Evolutionary conservation across 2,888 invertebrate genomes (phyloP), one percentile per base, ranked within the genome.

Genomic region (Salpingus planirostris): DNA sequence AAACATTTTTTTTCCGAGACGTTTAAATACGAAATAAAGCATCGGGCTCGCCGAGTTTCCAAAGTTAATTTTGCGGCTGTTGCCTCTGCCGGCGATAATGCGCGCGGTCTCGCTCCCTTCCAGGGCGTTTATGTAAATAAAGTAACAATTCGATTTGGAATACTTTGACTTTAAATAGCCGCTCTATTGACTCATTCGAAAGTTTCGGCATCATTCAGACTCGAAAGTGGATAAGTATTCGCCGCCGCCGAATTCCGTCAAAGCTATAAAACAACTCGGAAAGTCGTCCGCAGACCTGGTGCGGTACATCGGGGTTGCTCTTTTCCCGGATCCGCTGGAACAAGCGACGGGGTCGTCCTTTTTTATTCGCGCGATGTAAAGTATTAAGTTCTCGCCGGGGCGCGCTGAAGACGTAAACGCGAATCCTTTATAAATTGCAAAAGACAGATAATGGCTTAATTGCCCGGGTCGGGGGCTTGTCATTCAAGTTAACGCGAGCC

Each of bases 91-190:
- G n/a, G n/a, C n/a, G n/a, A n/a, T n/a, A n/a, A n/a, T n/a, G n/a
- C n/a, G n/a, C n/a, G n/a, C n/a, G n/a, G n/a, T n/a, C n/a, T n/a
- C n/a, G n/a, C n/a, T n/a, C n/a, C n/a, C n/a, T n/a, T n/a, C n/a
- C 18, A 26, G 31, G 34, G 13, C 34, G 31, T 31, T 34, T 35
- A 35, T 35, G 38, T 38, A 38, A 38, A 38, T 38, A 40, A 30
- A 35, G 29, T 21, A 32, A 35, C 40, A 40, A 40, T 33, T 37
- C 38, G 35, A 35, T 40, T 40, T 40, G 13, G 29, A 38, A 37
- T 30, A 33, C 30, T 33, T 38, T 32, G 25, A 27, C 33, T 38
- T 33, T 33, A 38, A 33, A 38, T 33, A 29, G 28, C 34, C 36
- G 30, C 33, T 33, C 33, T 33, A 40, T 33, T 29, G 40, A 33